Evolutionary conservation across 2,113 vertebrate species (phyloP).

Genomic region (Pluvialis apricaria): DNA sequence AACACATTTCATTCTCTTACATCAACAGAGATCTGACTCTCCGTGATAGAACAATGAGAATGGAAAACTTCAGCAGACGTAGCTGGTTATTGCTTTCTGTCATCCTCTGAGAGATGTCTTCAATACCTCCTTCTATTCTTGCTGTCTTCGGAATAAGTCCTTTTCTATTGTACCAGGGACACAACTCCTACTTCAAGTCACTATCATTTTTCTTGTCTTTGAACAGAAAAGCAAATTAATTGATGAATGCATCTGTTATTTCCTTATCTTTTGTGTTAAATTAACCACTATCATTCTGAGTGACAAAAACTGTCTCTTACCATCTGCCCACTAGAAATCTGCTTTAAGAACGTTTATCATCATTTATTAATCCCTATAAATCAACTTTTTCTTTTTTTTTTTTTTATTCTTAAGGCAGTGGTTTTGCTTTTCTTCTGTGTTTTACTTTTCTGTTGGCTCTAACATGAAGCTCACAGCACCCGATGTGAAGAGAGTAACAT

Average conservation of each 20-base stretch:
- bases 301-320: slow-evolving; percentile 36
- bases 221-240: slow-evolving; percentile 7
- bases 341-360: slow-evolving; percentile 4
- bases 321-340: slow-evolving; percentile 53
- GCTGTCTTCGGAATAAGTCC: neutral
- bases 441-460: neutral
- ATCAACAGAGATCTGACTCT: slow-evolving; percentile 40
- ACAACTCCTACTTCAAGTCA: slow-evolving; percentile 30
- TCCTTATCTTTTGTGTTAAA: slow-evolving; percentile 42
- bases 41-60: neutral
- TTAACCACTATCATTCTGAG: slow-evolving; percentile 31
- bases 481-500: neutral
- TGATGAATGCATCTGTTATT: slow-evolving; percentile 40
- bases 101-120: neutral
- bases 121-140: neutral
- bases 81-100: slow-evolving; percentile 11
- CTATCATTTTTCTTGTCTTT: neutral
- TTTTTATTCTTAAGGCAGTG: neutral
- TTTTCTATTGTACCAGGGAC: neutral
- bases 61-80: neutral
- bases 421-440: neutral
- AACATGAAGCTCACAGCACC: neutral
- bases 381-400: neutral
- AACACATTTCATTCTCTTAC: slow-evolving; percentile 31
- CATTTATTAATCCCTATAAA: neutral